Base-by-base conservation (phyloP, 2,888 invertebrate genomes). In the Clostera curtula region DNA sequence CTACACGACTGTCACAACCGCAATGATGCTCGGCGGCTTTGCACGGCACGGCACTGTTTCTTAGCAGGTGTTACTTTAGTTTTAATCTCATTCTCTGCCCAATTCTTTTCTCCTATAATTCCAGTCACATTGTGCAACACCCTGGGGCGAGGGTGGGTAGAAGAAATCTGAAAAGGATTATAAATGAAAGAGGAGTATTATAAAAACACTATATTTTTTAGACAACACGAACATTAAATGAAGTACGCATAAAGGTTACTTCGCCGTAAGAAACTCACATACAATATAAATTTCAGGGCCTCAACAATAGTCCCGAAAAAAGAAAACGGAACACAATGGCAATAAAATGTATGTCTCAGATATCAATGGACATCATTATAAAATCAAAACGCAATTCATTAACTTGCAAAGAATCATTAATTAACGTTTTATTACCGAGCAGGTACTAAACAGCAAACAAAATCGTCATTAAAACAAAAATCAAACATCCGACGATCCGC, bases 401-500 rank as follows among this genome's bases (percentile, higher is more conserved):
- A 37, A 20, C 25, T 25, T 21, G 32, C 19, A 27, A 8, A 7
- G 18, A 19, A n/a, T 18, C 3, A 12, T 19, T 26, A 13, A 16
- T 14, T 22, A 25, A 32, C 29, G 29, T 31, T 40, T 37, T 19
- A 25, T 13, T 16, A 32, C 21, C 28, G 54, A 59, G 52, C 66
- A 71, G 64, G 65, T 71, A 69, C 64, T 59, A 65, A 58, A 62
- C 57, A 72, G 55, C 56, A 56, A 64, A 55, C 31, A 46, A 47
- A 45, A 40, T n/a, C n/a, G 31, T 19, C 23, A 35, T 25, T 34
- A 29, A 25, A 31, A 34, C 25, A 26, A 35, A 25, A 49, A 40
- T 36, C 45, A 37, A 41, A 36, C 19, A 39, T 44, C 35, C 30
- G 36, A 29, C 44, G 38, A 43, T 22, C 30, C 38, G 38, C 34